Evolutionary conservation across 2,888 invertebrate genomes (phyloP).

Genomic region (Papilio gigon): DNA sequence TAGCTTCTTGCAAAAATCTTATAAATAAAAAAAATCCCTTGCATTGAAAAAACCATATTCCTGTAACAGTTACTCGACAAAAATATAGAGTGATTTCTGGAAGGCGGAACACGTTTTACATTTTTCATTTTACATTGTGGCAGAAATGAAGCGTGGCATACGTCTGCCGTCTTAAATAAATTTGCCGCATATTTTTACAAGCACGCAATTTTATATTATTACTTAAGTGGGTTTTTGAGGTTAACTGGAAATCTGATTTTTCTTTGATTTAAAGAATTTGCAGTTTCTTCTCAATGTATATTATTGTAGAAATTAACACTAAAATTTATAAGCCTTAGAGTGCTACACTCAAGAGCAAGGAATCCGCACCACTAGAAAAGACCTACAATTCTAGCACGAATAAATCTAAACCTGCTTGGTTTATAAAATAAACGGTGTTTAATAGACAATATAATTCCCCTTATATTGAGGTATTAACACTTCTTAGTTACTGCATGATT

Average conservation of each 20-base stretch:
- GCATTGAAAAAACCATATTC: background rate
- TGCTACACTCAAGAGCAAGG: too few species aligned
- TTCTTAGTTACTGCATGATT: too few species aligned
- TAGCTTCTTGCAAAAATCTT: background rate
- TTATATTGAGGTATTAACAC: too few species aligned
- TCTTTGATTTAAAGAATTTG: background rate
- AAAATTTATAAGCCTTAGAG: too few species aligned
- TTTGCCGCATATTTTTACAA: slow-evolving; percentile 13
- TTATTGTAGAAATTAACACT: too few species aligned
- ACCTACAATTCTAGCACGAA: too few species aligned
- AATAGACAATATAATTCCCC: too few species aligned
- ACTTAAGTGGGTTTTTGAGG: slow-evolving; percentile 1
- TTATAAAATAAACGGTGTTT: too few species aligned
- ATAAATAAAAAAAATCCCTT: background rate
- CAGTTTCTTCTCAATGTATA: too few species aligned
- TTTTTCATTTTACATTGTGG: slow-evolving; percentile 32
- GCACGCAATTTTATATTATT: slow-evolving; percentile 16
- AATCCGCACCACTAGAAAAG: too few species aligned
- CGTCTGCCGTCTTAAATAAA: slow-evolving; percentile 19
- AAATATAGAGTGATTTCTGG: slow-evolving; percentile 27
- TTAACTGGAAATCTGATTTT: background rate
- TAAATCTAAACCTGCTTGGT: too few species aligned
- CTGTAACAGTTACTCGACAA: slow-evolving; percentile 24
- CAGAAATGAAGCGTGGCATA: slow-evolving; percentile 22
- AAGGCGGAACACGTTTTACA: slow-evolving; percentile 29